Percentiles rank a stretch among this genome's conserved stretches.
phyloP scores from a whole-genome alignment of 2,888 invertebrate species.

The Sesia apiformis region DNA sequence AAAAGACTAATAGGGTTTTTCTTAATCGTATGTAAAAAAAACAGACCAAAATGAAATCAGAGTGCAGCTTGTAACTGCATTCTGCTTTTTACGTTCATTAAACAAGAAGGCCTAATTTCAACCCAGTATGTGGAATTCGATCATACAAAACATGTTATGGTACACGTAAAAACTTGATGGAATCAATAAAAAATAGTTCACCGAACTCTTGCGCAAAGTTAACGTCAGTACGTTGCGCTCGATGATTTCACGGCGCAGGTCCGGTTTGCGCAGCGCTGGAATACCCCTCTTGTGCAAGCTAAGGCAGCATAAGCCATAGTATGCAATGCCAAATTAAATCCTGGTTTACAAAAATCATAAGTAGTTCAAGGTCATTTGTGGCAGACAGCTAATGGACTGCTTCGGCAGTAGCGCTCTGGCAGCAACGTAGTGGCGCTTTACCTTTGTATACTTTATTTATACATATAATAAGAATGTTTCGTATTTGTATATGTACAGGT shows the following conservation, averaged over 20 bases:
- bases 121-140: too few relatives aligned
- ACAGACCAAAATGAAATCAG: too few relatives aligned
- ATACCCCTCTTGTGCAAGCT: constrained; percentile 62
- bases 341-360: constrained; percentile 15
- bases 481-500: too few relatives aligned
- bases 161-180: neutral
- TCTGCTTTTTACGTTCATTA: too few relatives aligned
- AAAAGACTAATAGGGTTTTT: too few relatives aligned
- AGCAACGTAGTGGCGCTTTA: too few relatives aligned
- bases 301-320: neutral
- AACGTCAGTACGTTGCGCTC: constrained; percentile 3
- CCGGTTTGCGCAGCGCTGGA: constrained; percentile 45
- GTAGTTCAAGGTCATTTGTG: neutral
- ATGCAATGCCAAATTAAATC: constrained; percentile 12
- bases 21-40: too few relatives aligned
- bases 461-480: too few relatives aligned
- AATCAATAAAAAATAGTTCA: constrained; percentile 39
- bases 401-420: too few relatives aligned
- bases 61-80: too few relatives aligned
- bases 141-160: neutral
- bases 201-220: constrained; percentile 64
- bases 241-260: constrained; percentile 27
- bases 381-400: neutral
- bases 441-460: too few relatives aligned
- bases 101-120: too few relatives aligned